Evolutionary conservation across 2,888 invertebrate species (phyloP), one percentile per base, ranked within the genome.

Genomic region (Dicyrtoma fusca): DNA sequence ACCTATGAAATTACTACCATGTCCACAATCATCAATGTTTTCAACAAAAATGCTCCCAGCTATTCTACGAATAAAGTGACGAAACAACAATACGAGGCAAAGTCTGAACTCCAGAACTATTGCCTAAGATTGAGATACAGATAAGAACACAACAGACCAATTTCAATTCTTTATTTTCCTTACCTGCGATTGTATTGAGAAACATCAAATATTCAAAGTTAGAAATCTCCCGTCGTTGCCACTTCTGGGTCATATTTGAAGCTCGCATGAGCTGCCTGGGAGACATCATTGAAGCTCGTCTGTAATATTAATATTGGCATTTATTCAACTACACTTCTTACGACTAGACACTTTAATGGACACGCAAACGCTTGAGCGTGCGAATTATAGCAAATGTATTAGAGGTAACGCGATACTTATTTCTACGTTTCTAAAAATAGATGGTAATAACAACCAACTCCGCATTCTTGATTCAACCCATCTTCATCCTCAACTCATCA

Each of bases 151-250:
- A 34, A 34, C 34, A 34, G 8, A 34, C 34, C 34, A 34, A 34
- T 34, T 34, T 34, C n/a, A n/a, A n/a, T n/a, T n/a, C n/a, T n/a
- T n/a, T 13, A 45, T 45, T 45, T 10, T 45, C 13, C 88, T 87
- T 82, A 93, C 94, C 97, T 74, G 99, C 98, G 79, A 99, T 97
- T 19, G 99, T 99, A 85, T 99, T 99, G 80, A 99, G 90, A 87
- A 99, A 99, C 98, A 99, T 99, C 81, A 99, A 89, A 85, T 99
- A 99, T 86, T 99, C 99, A 86, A 99, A 99, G 87, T 99, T 99
- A 76, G 97, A 97, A 82, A 99, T 98, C 86, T 99, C 99, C 57
- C 99, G 87, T 25, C 97, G 88, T 85, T 98, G 98, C 99, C 99
- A 99, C 85, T 97, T 95, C 86, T 97, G 96, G 62, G 97, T 98